Evolutionary conservation across 2,797 vertebrate species (phyloP), one percentile per base, ranked within the genome.

Genomic region (Myoxocephalus aenaeus): DNA sequence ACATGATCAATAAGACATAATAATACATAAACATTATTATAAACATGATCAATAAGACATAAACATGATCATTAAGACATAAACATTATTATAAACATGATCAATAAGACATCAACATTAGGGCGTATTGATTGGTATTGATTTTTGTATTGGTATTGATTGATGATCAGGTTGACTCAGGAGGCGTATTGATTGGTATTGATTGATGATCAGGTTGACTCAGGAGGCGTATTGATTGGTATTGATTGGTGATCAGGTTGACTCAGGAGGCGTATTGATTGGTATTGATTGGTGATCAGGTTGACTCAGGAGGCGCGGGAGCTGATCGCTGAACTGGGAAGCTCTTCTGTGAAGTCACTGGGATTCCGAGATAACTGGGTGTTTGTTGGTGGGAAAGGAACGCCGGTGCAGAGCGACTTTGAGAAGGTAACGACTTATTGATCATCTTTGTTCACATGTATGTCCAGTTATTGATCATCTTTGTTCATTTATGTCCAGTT

Each of bases 361-460:
- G 93, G 89, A 1, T 98, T 96, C 83, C 94, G 98, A 91, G 97
- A 99, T 78, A 98, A 95, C 92, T 99, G 97, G 98, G 90, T 97
- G 80, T 99, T 99, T 89, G 97, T 96, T 1, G 98, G 97, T 48
- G 96, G 95, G 12, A 99, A 97, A 94, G 97, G 96, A 80, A 93
- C 92, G 17, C 85, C 83, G 25, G 93, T 87, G 6, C 94, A 95
- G 83, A 96, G 90, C 77, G 86, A 67, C 18, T 96, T 96, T 84
- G 98, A 99, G 89, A 96, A 97, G 97, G 98, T 99, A 86, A 75
- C 2, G 3, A 0, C 9, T 0, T 2, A 34, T 34, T 34, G 32
- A 34, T 34, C 32, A 4, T 34, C 32, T 34, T 5, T 34, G 32
- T 34, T 34, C 29, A 29, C 4, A 29, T 29, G 29, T n/a, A n/a